These are phyloP conservation scores for Gavia stellata DNA, from an alignment of 2,113 vertebrate species.

Conservation along the genomic window DNA sequence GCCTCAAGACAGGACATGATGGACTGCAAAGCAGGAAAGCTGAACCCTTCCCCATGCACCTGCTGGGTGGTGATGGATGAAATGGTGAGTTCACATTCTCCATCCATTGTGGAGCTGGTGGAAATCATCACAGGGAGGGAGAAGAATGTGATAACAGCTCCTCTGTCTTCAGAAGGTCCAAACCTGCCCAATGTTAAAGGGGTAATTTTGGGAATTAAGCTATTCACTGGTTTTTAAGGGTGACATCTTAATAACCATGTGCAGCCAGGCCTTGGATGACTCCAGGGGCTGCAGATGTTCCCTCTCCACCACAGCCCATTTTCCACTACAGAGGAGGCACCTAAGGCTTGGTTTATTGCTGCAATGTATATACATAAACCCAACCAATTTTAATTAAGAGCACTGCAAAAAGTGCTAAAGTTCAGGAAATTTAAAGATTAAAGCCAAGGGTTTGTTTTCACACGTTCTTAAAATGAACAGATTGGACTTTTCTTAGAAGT, in stretches of 20 bases:
- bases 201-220: not conserved
- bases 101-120: not conserved
- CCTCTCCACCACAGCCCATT: not conserved
- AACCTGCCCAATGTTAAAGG: not conserved
- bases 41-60: not conserved
- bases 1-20: not conserved
- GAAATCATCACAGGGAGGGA: not conserved
- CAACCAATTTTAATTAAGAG: conserved; percentile 27
- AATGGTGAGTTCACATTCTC: fast-evolving
- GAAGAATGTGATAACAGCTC: not conserved
- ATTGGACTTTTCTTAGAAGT: not conserved
- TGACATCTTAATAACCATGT: not conserved
- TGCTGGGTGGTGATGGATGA: not conserved
- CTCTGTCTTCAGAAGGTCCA: not conserved
- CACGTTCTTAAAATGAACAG: not conserved
- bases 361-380: not conserved
- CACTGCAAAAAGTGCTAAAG: not conserved
- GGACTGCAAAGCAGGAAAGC: not conserved
- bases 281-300: conserved; percentile 9
- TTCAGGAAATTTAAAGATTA: conserved; percentile 36
- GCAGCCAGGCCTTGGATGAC: not conserved
- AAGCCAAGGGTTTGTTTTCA: conserved; percentile 10
- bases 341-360: not conserved
- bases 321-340: not conserved
- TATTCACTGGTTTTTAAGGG: not conserved